These are phyloP conservation scores for Ceratosolen solmsi DNA, from an alignment of 1,140 invertebrate genomes.

Conservation along the genomic window DNA sequence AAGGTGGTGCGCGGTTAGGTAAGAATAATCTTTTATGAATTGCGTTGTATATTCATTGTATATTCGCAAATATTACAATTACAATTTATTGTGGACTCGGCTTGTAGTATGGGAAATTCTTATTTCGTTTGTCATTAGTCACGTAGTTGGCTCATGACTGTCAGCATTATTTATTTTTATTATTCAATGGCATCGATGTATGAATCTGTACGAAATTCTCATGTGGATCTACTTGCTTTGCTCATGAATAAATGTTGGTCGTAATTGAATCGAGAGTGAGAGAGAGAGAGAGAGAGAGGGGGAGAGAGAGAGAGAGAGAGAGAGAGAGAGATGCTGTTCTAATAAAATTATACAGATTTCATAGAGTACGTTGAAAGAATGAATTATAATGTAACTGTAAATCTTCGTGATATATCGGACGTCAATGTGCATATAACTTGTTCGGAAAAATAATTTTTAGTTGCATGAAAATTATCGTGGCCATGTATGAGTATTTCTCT, in stretches of 20 bases:
- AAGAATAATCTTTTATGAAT: too few relatives aligned
- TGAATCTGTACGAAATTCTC: constrained; percentile 9
- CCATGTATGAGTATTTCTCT: too few relatives aligned
- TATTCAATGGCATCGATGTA: neutral
- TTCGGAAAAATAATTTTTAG: constrained; percentile 7
- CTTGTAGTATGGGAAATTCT: neutral
- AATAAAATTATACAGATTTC: constrained; percentile 17
- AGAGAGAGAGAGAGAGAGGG: neutral
- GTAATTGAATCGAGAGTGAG: constrained; percentile 34
- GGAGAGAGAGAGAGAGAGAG: too few relatives aligned
- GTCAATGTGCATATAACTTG: neutral
- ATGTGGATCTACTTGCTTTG: neutral
- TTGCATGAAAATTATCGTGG: constrained; percentile 22
- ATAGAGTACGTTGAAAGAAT: neutral
- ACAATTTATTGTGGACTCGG: too few relatives aligned
- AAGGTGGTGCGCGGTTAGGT: too few relatives aligned
- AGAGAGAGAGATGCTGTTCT: neutral
- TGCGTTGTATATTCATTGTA: too few relatives aligned
- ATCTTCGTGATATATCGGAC: too few relatives aligned
- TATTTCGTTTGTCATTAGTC: constrained; percentile 38
- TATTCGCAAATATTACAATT: too few relatives aligned
- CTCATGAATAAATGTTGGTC: constrained; percentile 32
- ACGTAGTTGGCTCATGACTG: constrained; percentile 7
- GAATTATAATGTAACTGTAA: constrained; percentile 24
- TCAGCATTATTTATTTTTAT: constrained; percentile 23